Conservation (phyloP, 2,888 invertebrate genomes). For the Andrena marginata region DNA sequence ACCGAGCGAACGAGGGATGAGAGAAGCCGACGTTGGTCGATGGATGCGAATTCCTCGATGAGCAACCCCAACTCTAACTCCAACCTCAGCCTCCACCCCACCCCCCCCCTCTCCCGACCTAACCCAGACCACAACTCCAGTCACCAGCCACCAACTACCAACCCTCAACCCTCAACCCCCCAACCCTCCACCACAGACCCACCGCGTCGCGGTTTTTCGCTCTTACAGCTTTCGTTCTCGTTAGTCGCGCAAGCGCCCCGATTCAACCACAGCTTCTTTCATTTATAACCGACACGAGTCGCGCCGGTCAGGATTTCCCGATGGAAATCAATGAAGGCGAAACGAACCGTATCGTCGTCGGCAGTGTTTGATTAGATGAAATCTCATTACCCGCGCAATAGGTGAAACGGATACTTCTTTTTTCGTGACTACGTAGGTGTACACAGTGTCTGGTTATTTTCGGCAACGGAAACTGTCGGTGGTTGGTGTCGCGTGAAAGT, state of each 20-base stretch:
- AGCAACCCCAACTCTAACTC: conserved; percentile 37
- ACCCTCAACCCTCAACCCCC: conserved; percentile 19
- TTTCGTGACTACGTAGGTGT: too few species aligned
- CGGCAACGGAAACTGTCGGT: not conserved
- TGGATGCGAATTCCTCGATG: conserved; percentile 21
- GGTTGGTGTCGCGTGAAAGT: conserved; percentile 1
- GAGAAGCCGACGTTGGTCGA: conserved; percentile 10
- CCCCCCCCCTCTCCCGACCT: too few species aligned
- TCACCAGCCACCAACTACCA: conserved; percentile 33
- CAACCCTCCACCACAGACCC: conserved; percentile 1
- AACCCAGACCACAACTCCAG: too few species aligned
- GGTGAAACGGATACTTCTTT: too few species aligned
- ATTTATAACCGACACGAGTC: not conserved
- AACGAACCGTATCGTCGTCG: not conserved
- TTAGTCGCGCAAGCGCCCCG: not conserved
- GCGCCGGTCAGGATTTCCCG: not conserved
- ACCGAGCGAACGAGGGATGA: conserved; percentile 17
- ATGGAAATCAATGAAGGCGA: not conserved
- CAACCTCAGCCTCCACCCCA: too few species aligned
- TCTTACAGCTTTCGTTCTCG: conserved; percentile 6
- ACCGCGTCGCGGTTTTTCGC: conserved; percentile 10
- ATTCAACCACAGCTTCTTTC: not conserved
- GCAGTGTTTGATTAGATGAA: not conserved
- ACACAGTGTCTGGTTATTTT: not conserved
- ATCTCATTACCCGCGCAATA: not conserved